Base-by-base conservation (phyloP, 2,888 invertebrate genomes). In the Drosophila aldrichi region DNA sequence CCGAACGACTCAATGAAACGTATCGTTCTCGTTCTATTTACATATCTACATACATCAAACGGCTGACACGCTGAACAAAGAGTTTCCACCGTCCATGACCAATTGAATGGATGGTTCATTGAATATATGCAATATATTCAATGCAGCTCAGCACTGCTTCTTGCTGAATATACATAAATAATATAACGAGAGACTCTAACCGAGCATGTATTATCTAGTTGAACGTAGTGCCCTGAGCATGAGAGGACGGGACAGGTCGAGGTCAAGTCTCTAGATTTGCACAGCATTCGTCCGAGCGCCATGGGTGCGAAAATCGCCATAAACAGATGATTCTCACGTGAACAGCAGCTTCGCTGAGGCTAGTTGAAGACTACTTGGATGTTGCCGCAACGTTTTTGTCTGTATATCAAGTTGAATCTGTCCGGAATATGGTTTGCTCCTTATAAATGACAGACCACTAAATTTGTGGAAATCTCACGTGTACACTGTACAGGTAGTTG, bases 131-230 rank as follows among this genome's bases (percentile, higher is more conserved):
- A 20, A 18, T 20, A 7, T 1, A 32, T 49, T 32, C 51, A 5
- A 36, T 36, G 9, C 9, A 16, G 0, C 36, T 20, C 51, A 22
- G 34, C 51, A 3, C 18, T 14, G 8, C 8, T 49, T 72, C 43
- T 40, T 70, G 71, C 81, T 87, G 87, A 87, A 85, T 88, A 90
- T 83, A 91, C 86, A 91, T 91, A 91, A 91, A 91, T 91, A 91
- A 91, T 91, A 75, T 63, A 51, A 54, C 57, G 73, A 84, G 81
- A 81, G 77, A 79, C 82, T 75, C 54, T 38, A 78, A 78, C 81
- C 81, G 77, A 74, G 64, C 59, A 61, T 64, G 22, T 41, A 41
- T 55, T 55, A 29, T 18, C 14, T 55, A 70, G 51, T 49, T 36
- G 34, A 63, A 57, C 51, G 40, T 52, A 48, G 52, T 58, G 61